A percentile compares a stretch with the other conserved stretches of the same genome.
phyloP scores from a whole-genome alignment of 2,113 vertebrate species.

The Redunca redunca region DNA sequence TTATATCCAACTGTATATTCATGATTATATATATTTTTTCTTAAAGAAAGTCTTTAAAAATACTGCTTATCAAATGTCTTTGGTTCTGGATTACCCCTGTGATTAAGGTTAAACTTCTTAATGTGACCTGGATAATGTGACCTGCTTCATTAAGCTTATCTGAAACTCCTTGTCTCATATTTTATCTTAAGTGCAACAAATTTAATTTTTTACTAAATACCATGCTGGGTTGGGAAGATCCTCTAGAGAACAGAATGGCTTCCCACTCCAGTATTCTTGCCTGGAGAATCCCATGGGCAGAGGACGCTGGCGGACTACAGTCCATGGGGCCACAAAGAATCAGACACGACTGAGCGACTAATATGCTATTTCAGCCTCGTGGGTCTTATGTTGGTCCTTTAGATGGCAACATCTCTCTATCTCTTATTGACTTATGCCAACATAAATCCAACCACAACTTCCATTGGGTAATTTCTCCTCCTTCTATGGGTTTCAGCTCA shows the following conservation, averaged over 20 bases:
- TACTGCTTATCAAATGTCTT: background rate
- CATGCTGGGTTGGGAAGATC: background rate
- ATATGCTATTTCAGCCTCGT: background rate
- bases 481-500: background rate
- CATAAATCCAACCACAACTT: background rate
- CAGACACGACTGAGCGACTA: background rate
- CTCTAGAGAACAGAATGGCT: background rate
- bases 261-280: background rate
- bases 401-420: rapidly evolving
- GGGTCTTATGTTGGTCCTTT: background rate
- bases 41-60: background rate
- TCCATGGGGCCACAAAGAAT: background rate
- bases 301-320: background rate
- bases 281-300: background rate
- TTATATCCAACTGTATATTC: background rate
- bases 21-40: background rate
- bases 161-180: background rate
- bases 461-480: background rate
- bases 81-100: background rate
- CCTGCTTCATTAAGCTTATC: background rate
- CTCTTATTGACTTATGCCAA: background rate
- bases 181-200: background rate
- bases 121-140: background rate
- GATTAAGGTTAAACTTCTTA: background rate
- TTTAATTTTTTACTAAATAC: background rate